phyloP scores from a whole-genome alignment of 2,797 vertebrate genomes.

The Xenentodon cancila region DNA sequence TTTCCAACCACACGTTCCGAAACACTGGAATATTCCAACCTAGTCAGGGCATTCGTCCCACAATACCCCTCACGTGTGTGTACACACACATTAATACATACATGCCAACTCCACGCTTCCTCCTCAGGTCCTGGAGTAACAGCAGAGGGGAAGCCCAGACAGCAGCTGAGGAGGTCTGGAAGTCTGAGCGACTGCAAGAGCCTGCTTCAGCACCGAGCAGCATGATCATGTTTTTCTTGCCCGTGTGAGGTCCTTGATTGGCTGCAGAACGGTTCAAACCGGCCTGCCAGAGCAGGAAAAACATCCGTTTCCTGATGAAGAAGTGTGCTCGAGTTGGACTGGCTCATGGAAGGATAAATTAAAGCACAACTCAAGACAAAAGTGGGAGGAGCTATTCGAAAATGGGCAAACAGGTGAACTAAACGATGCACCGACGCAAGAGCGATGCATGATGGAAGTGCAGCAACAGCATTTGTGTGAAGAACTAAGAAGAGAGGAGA shows the following conservation, averaged over 20 bases:
- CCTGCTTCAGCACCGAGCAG: conserved; percentile 2
- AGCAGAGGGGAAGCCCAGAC: conserved; percentile 35
- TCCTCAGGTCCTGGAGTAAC: conserved; percentile 84
- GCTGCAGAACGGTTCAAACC: too few relatives aligned
- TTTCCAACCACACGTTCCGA: conserved; percentile 87
- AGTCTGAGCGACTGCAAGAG: conserved; percentile 18
- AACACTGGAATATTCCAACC: conserved; percentile 89
- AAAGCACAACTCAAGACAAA: neutral
- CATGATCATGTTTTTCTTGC: too few relatives aligned
- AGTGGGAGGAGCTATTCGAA: too few relatives aligned
- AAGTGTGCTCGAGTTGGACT: neutral
- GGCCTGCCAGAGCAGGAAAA: too few relatives aligned
- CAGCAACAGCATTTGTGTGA: too few relatives aligned
- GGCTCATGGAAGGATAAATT: neutral
- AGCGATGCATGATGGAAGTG: too few relatives aligned
- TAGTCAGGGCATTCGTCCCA: conserved; percentile 84
- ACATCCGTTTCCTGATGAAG: neutral
- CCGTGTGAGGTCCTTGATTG: too few relatives aligned
- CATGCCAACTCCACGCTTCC: conserved; percentile 73
- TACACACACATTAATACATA: neutral
- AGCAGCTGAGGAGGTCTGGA: neutral
- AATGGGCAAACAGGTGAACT: too few relatives aligned
- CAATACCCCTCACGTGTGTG: conserved; percentile 41
- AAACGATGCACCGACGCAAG: too few relatives aligned
- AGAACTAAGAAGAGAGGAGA: too few relatives aligned